Evolutionary conservation across 2,797 vertebrate species (phyloP), one percentile per base, ranked within the genome.

Genomic region (Hirundo rustica): DNA sequence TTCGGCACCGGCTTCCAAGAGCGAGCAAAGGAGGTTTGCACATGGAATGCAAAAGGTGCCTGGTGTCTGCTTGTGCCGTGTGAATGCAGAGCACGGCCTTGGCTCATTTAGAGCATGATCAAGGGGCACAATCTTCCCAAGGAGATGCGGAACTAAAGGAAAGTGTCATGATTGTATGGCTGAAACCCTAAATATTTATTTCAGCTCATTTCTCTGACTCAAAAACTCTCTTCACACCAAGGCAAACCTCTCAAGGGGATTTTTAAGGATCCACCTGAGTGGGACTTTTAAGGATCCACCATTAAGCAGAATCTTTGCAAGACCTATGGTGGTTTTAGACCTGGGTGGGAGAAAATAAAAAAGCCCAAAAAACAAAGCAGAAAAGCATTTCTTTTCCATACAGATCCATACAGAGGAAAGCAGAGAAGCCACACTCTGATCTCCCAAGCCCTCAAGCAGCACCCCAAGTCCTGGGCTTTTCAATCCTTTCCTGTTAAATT

Each of bases 341-440:
- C 18, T 16, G 16, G 36, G 26, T 2, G 5, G 6, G 8, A 5
- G 5, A 1, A 2, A 3, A 9, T 10, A 13, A 10, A 47, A 27
- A 73, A 74, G 1, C 5, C 36, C 42, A 48, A 10, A 72, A 45
- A 6, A 3, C 4, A 32, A 38, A 48, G 11, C 22, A 51, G n/a
- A 19, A 16, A 26, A 11, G 1, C 1, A 40, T 19, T 85, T 32
- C 2, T 45, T 85, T 87, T 81, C 53, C 30, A 40, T 34, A 64
- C 1, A 36, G 29, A 29, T 36, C 16, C 47, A n/a, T n/a, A n/a
- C 58, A 71, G 4, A 77, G 38, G 5, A 71, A 89, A 38, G 25
- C 0, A 68, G 42, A 44, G n/a, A 48, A 76, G 10, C 3, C 13
- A 87, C 34, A 54, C 19, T 18, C 27, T 40, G n/a, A 54, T 36